phyloP scores from a whole-genome alignment of 2,797 vertebrate genomes.

The Takifugu rubripes region DNA sequence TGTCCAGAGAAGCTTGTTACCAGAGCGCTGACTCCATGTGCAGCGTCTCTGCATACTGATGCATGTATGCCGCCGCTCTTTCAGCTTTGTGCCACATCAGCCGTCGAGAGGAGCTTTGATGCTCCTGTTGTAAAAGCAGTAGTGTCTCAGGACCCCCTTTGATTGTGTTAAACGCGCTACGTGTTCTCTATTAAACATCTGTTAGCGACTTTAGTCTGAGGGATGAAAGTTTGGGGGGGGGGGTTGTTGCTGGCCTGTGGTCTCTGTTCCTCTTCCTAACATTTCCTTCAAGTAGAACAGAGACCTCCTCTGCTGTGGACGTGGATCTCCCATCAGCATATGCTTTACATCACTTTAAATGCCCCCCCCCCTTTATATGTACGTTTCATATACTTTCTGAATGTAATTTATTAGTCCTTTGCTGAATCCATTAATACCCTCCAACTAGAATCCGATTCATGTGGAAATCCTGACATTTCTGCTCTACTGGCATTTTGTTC shows the following conservation, averaged over 20 bases:
- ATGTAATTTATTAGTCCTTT: conserved; percentile 3
- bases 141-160: conserved; percentile 64
- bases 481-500: background rate
- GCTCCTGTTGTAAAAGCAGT: conserved; percentile 63
- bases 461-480: conserved; percentile 5
- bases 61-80: conserved; percentile 61
- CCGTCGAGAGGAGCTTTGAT: conserved; percentile 66
- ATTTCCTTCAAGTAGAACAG: no score
- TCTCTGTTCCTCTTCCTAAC: conserved; percentile 19
- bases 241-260: conserved; percentile 39
- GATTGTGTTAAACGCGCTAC: conserved; percentile 65
- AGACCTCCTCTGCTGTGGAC: no score
- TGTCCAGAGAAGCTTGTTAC: conserved; percentile 37
- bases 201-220: conserved; percentile 53
- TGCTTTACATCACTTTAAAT: background rate
- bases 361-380: background rate
- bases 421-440: background rate
- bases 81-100: conserved; percentile 70
- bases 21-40: conserved; percentile 34
- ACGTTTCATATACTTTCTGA: background rate
- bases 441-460: background rate
- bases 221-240: conserved; percentile 31
- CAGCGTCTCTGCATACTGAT: conserved; percentile 61
- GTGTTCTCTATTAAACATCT: conserved; percentile 66
- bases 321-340: no score